Evolutionary conservation across 1,140 invertebrate species (phyloP), one percentile per base, ranked within the genome.

Genomic region (Platyura marginata): DNA sequence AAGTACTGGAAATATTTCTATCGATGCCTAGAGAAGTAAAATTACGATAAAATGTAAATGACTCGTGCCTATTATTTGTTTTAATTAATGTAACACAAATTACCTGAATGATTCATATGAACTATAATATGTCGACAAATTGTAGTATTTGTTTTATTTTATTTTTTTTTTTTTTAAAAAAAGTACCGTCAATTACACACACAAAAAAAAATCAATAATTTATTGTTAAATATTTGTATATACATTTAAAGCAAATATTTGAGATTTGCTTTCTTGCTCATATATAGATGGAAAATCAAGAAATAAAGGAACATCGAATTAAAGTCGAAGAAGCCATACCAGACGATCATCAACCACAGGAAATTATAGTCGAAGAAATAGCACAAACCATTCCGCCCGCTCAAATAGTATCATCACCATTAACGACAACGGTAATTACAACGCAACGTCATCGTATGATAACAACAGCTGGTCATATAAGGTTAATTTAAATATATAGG

Each of bases 301-400:
- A 29, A 6, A 29, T 29, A 6, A 13, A 29, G 6, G 25, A 29
- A 13, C 13, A 6, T 6, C 25, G 13, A 13, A 13, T 29, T 6
- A 29, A 29, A 29, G 13, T 6, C 13, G 25, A 29, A 29, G 25
- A 29, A 29, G 6, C 25, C 6, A 29, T 29, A 8, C 6, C 6
- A 6, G 25, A 29, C 6, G 25, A 29, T 29, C 18, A 25, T 22
- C 39, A 40, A 29, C 39, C 21, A n/a, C 39, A 40, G n/a, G 21
- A 21, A 25, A 13, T 35, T 3, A 40, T 23, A 19, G 33, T 21
- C 19, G 21, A 32, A n/a, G 32, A 25, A n/a, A 32, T 41, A 2
- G 45, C 51, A 33, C 53, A 59, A 34, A 48, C 51, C 13, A 41
- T 18, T 44, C 23, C 44, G 40, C 22, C 37, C 40, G 29, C 4